Evolutionary conservation across 1,140 invertebrate genomes (phyloP).

Genomic region (Neodiprion fabricii): DNA sequence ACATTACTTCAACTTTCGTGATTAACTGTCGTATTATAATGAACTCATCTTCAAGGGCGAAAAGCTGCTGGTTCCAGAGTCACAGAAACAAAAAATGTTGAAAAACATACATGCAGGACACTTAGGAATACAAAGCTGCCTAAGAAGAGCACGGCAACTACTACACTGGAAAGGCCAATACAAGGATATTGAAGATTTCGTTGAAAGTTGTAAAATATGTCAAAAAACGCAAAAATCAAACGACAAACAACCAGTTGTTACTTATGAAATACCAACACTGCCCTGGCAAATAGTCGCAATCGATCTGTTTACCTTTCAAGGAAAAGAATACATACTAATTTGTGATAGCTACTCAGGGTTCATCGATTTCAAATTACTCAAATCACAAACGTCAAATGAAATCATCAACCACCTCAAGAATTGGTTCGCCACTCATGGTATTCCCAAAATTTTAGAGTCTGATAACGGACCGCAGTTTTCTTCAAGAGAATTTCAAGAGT

Average conservation of each 20-base stretch:
- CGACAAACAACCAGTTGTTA: conserved; percentile 15
- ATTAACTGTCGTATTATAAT: conserved; percentile 31
- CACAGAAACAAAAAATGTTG: conserved; percentile 33
- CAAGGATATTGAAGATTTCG: conserved; percentile 12
- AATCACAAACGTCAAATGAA: conserved; percentile 8
- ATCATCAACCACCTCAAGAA: conserved; percentile 11
- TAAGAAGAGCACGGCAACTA: conserved; percentile 17
- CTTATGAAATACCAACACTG: background rate
- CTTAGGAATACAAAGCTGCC: conserved; percentile 34
- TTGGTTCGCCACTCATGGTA: conserved; percentile 25
- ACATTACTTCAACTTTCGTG: conserved; percentile 29
- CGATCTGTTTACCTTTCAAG: conserved; percentile 14
- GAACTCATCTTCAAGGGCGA: conserved; percentile 38
- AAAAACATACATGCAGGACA: conserved; percentile 40
- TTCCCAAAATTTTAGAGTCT: conserved; percentile 25
- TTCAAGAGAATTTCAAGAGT: conserved; percentile 10
- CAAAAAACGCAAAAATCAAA: conserved; percentile 15
- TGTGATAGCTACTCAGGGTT: conserved; percentile 19
- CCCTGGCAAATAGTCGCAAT: conserved; percentile 6
- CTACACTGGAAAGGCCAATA: conserved; percentile 14
- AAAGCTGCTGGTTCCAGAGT: conserved; percentile 37
- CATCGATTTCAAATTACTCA: conserved; percentile 10
- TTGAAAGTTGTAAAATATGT: conserved; percentile 17
- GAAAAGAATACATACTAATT: conserved; percentile 15
- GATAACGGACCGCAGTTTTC: conserved; percentile 28